These are phyloP conservation scores for Phymatocera aterrima DNA, from an alignment of 2,888 invertebrate genomes.

Conservation along the genomic window DNA sequence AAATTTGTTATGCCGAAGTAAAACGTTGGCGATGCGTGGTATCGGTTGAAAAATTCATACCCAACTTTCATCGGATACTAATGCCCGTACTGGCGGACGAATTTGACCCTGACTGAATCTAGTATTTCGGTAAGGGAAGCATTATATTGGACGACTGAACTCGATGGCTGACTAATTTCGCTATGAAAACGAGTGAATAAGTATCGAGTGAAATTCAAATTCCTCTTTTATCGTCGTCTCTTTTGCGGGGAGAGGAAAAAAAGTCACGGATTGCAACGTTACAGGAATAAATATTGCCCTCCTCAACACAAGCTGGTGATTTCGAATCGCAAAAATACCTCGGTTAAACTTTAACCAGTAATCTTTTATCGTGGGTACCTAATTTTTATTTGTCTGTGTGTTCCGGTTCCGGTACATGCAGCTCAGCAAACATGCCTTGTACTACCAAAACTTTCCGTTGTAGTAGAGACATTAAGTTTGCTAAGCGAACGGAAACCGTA, in stretches of 20 bases:
- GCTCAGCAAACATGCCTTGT: not conserved
- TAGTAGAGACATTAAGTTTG: not conserved
- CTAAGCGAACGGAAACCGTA: constrained; percentile 20
- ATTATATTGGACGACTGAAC: no score
- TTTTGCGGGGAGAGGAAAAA: no score
- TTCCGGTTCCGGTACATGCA: constrained; percentile 35
- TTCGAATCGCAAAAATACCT: constrained; percentile 8
- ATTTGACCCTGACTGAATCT: no score
- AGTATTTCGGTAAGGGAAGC: no score
- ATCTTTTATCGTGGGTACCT: constrained; percentile 40
- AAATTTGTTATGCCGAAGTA: not conserved
- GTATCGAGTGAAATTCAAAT: no score
- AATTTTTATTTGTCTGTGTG: constrained; percentile 33
- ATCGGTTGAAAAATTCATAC: not conserved
- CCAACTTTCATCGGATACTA: not conserved
- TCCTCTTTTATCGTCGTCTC: no score
- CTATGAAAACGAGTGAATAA: no score
- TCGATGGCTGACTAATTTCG: no score
- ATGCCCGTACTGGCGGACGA: not conserved
- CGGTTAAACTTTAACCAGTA: constrained; percentile 35
- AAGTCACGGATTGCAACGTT: no score
- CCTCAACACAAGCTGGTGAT: not conserved
- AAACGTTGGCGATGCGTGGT: not conserved
- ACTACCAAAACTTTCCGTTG: constrained; percentile 14
- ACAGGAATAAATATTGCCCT: not conserved